Percentiles rank a stretch among this genome's conserved stretches.
Evolutionary conservation across 2,797 vertebrate species (phyloP).

Genomic region (Benthosema pterotum): DNA sequence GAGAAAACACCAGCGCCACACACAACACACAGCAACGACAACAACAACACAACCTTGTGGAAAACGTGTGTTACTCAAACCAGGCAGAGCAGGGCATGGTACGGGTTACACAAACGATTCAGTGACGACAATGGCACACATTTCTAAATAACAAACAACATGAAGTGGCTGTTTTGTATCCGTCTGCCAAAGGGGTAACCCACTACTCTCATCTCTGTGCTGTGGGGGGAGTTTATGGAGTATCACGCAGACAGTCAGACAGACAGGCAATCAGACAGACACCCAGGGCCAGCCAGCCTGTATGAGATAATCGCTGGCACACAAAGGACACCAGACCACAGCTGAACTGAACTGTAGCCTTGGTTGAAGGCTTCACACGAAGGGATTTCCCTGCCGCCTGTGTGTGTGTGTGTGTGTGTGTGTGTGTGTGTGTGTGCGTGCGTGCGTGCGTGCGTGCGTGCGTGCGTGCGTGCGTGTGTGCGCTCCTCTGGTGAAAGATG

Average conservation of each 20-base stretch:
- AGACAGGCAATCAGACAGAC: too few relatives aligned
- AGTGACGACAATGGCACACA: conserved; percentile 41
- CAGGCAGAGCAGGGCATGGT: conserved; percentile 16
- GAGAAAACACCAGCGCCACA: not conserved
- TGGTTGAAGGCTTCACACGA: conserved; percentile 50
- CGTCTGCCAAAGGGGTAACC: conserved; percentile 48
- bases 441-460: too few relatives aligned
- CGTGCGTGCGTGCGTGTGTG: conserved; percentile 22
- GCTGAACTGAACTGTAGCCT: conserved; percentile 27
- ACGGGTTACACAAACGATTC: conserved; percentile 33
- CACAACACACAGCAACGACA: conserved; percentile 1
- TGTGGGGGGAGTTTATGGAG: conserved; percentile 63
- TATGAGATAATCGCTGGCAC: conserved; percentile 65
- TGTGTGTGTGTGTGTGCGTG: too few relatives aligned
- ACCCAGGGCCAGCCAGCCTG: conserved; percentile 52
- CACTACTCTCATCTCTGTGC: conserved; percentile 59
- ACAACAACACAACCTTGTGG: not conserved
- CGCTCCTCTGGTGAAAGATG: conserved; percentile 41
- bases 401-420: too few relatives aligned
- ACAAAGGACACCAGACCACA: conserved; percentile 66
- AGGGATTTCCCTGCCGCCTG: conserved; percentile 39
- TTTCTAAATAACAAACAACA: conserved; percentile 47
- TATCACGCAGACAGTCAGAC: too few relatives aligned
- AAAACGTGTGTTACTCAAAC: too few relatives aligned
- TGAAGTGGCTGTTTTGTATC: conserved; percentile 58